These are phyloP conservation scores for Apantesis nais DNA, from an alignment of 2,888 invertebrate species.

Conservation along the genomic window DNA sequence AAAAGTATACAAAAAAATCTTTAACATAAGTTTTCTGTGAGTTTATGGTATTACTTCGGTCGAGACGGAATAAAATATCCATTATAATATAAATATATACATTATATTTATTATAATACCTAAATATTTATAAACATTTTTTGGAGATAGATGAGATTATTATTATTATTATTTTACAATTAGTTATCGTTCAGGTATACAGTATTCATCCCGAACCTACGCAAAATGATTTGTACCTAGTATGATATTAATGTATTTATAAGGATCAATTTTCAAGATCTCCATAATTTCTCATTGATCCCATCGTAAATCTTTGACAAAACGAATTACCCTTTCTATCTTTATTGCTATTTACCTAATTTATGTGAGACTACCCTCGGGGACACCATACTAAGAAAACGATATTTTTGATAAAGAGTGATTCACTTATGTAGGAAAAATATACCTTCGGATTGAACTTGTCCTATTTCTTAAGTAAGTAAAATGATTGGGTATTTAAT, in stretches of 20 bases:
- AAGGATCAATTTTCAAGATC: neutral
- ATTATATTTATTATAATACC: neutral
- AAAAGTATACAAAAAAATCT: too few relatives aligned
- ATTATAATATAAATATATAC: too few relatives aligned
- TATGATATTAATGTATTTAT: neutral
- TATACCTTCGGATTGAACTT: neutral
- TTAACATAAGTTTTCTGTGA: too few relatives aligned
- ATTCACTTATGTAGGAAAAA: neutral
- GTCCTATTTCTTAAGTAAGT: neutral
- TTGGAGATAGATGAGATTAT: neutral
- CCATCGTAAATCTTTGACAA: neutral
- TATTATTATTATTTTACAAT: too few relatives aligned
- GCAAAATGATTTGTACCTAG: neutral
- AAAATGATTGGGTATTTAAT: neutral
- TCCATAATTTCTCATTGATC: neutral
- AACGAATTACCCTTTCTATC: conserved; percentile 1
- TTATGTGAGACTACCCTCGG: neutral
- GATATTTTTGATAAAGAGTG: neutral
- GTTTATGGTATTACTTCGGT: too few relatives aligned
- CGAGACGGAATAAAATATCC: neutral
- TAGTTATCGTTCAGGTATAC: too few relatives aligned
- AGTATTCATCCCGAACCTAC: neutral
- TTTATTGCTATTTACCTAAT: neutral
- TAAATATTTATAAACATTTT: neutral
- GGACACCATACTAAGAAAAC: neutral